Conservation (phyloP, 2,797 vertebrate genomes). For the Oophaga sylvatica region DNA sequence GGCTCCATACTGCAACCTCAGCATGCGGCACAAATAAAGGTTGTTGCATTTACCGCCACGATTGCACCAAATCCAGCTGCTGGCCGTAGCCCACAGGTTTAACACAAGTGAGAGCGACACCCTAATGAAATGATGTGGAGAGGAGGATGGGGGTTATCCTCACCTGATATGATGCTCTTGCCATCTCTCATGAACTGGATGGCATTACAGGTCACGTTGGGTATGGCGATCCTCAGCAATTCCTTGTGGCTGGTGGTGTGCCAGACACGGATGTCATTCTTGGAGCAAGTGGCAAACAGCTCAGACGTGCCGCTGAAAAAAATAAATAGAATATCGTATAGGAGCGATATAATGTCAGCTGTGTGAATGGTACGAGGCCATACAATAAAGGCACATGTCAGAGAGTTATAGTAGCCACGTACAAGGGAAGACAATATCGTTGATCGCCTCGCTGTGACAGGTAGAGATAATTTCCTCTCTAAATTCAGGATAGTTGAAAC, state of each 20-base stretch:
- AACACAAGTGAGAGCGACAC: no score
- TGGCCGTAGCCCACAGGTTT: no score
- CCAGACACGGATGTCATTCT: conserved; percentile 87
- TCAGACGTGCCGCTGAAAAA: conserved; percentile 79
- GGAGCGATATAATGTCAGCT: neutral
- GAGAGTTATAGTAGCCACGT: conserved; percentile 68
- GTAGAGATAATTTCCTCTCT: conserved; percentile 80
- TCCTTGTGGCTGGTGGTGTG: conserved; percentile 80
- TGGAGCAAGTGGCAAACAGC: conserved; percentile 87
- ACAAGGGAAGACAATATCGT: conserved; percentile 82
- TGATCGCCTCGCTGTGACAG: conserved; percentile 80
- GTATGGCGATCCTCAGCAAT: conserved; percentile 81
- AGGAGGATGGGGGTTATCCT: neutral
- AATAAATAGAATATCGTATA: neutral
- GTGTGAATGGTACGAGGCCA: neutral
- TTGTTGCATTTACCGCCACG: no score
- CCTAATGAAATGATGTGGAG: neutral
- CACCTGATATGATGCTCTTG: conserved; percentile 88
- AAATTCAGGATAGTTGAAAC: conserved; percentile 76
- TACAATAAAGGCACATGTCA: neutral
- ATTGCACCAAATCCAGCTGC: no score
- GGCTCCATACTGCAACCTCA: no score
- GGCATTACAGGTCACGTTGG: conserved; percentile 84
- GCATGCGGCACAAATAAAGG: no score
- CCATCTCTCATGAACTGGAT: conserved; percentile 83